phyloP scores from a whole-genome alignment of 1,140 invertebrate genomes.

The Catajapyx aquilonaris region DNA sequence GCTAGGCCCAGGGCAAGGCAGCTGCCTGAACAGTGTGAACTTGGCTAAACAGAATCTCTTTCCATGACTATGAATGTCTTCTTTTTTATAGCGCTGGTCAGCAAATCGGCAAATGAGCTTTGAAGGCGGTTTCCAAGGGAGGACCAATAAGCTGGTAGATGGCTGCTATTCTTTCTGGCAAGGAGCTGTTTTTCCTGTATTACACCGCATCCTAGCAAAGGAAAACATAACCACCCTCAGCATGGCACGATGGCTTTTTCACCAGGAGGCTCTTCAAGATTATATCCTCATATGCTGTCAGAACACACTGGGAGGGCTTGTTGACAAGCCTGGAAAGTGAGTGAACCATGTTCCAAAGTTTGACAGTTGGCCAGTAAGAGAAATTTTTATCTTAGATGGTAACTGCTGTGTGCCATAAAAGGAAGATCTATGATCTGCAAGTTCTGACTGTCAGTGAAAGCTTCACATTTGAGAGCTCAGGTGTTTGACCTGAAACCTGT shows the following conservation, averaged over 20 bases:
- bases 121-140: conserved; percentile 83
- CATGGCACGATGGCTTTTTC: conserved; percentile 41
- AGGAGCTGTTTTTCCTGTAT: conserved; percentile 66
- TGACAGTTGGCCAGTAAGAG: too few species aligned
- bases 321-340: conserved; percentile 92
- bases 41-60: too few species aligned
- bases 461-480: too few species aligned
- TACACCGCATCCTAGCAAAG: conserved; percentile 33
- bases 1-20: too few species aligned
- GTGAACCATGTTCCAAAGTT: too few species aligned
- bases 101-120: conserved; percentile 72
- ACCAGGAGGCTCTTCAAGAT: conserved; percentile 74
- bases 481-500: too few species aligned
- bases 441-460: too few species aligned
- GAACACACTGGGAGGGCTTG: conserved; percentile 62
- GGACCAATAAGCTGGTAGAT: conserved; percentile 97
- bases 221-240: conserved; percentile 16
- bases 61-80: background rate
- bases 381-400: too few species aligned
- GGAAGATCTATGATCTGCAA: too few species aligned
- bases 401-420: too few species aligned
- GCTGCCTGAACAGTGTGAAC: too few species aligned
- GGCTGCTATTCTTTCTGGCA: conserved; percentile 99
- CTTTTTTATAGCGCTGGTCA: conserved; percentile 43
- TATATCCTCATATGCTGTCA: conserved; percentile 90